Evolutionary conservation across 2,888 invertebrate genomes (phyloP), one percentile per base, ranked within the genome.

Genomic region (Agelastica alni): DNA sequence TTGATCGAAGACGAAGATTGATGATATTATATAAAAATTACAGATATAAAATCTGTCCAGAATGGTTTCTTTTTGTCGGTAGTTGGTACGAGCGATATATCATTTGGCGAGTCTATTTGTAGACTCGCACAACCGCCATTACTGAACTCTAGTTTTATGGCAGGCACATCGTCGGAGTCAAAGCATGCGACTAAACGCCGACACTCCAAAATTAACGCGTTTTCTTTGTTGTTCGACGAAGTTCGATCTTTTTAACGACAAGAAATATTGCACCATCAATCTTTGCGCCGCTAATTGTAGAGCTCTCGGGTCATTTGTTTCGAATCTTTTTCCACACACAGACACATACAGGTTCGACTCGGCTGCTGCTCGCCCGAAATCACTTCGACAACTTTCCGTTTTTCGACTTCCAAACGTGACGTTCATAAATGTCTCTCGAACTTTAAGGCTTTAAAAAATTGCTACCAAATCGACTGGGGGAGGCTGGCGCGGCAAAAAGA

Each of bases 261-360:
- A 67, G 66, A 67, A 69, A 65, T 68, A 67, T 67, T 58, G 63
- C 61, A 47, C 62, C 68, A 74, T 75, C 70, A 69, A 72, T 75
- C 74, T 71, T 66, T 62, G 58, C 65, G 60, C 66, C 67, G 70
- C 71, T 74, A 75, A 75, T 75, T 75, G 71, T 70, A 63, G 65
- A 67, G 68, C 63, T 53, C 56, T n/a, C n/a, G 49, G 64, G 61
- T 61, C 65, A 61, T 64, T 68, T 66, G 66, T 64, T 66, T 62
- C 10, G 60, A 58, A 63, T 59, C 60, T 60, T 60, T 61, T 61
- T 58, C n/a, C n/a, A n/a, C n/a, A n/a, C n/a, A n/a, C n/a, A n/a
- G n/a, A n/a, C n/a, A n/a, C n/a, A n/a, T 60, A 18, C 37, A 39
- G 51, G 51, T 51, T 47, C 53, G 66, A 66, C 67, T 65, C 63